A percentile compares a stretch with the other conserved stretches of the same genome.
These are phyloP conservation scores for Solea senegalensis DNA, from an alignment of 2,113 vertebrate species.

Conservation along the genomic window DNA sequence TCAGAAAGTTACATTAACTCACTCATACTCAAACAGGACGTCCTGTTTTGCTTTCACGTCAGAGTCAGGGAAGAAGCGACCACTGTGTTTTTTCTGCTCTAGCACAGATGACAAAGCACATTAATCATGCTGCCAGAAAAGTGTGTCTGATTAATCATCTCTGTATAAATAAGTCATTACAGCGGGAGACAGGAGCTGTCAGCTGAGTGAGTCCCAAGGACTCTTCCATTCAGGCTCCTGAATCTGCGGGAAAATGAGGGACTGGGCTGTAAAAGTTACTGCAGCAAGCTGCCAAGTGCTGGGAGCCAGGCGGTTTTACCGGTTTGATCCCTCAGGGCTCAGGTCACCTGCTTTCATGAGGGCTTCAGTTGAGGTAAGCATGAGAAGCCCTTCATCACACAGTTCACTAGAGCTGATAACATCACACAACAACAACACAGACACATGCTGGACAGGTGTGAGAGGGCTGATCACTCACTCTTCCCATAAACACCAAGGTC, in stretches of 20 bases:
- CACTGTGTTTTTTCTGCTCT: conserved; percentile 37
- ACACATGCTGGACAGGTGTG: conserved; percentile 58
- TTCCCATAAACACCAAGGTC: conserved; percentile 55
- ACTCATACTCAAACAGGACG: conserved; percentile 2
- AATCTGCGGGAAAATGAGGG: conserved; percentile 21
- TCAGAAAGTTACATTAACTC: not conserved
- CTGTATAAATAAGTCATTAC: conserved; percentile 81
- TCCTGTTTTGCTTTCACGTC: conserved; percentile 2
- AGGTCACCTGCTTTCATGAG: conserved; percentile 66
- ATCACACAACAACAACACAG: conserved; percentile 45
- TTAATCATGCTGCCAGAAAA: conserved; percentile 76
- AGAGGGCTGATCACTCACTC: conserved; percentile 40
- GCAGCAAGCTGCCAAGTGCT: not conserved
- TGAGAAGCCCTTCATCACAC: conserved; percentile 56
- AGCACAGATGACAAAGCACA: conserved; percentile 69
- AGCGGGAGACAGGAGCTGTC: conserved; percentile 76
- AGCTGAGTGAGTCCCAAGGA: conserved; percentile 54
- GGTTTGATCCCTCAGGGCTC: conserved; percentile 46
- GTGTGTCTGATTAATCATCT: conserved; percentile 77
- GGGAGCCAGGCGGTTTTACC: conserved; percentile 47
- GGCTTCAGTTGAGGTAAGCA: conserved; percentile 72
- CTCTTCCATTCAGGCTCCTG: conserved; percentile 17
- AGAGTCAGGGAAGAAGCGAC: conserved; percentile 5
- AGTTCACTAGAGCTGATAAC: conserved; percentile 71
- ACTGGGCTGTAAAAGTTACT: not conserved